phyloP scores from a whole-genome alignment of 2,888 invertebrate species.

The Standfussiana lucernea region DNA sequence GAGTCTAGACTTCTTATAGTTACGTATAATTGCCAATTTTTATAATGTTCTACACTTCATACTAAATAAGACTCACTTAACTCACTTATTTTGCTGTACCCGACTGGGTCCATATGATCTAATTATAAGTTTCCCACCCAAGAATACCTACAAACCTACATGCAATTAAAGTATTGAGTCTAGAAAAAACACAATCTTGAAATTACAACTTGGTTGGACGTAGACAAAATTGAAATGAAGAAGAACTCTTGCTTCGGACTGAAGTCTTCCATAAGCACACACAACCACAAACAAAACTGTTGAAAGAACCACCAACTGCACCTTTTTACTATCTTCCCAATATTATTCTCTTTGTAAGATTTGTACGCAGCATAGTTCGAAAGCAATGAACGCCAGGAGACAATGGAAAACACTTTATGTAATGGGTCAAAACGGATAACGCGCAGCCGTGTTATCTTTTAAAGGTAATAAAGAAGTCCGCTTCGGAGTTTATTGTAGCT shows the following conservation, averaged over 20 bases:
- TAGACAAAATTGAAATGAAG: neutral
- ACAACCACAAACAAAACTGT: conserved; percentile 25
- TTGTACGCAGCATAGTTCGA: conserved; percentile 62
- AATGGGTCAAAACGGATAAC: conserved; percentile 85
- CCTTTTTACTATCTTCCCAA: conserved; percentile 54
- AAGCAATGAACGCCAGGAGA: conserved; percentile 73
- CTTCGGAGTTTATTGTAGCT: conserved; percentile 79
- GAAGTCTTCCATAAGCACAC: neutral
- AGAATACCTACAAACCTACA: too few species aligned
- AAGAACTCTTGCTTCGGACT: neutral
- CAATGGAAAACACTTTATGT: conserved; percentile 85
- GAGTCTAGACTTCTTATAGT: conserved; percentile 43
- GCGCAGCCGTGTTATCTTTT: conserved; percentile 82
- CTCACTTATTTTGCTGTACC: too few species aligned
- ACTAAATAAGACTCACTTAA: neutral
- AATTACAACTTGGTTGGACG: neutral
- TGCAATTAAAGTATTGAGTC: too few species aligned
- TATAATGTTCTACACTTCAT: conserved; percentile 17
- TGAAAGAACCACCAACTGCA: conserved; percentile 33
- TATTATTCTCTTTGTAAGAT: conserved; percentile 61
- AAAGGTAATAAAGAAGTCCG: conserved; percentile 86
- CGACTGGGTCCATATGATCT: too few species aligned
- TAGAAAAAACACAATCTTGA: neutral
- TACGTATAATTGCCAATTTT: conserved; percentile 30
- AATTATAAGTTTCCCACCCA: too few species aligned